Conservation (phyloP, 2,888 invertebrate species). For the Drosophila helvetica region DNA sequence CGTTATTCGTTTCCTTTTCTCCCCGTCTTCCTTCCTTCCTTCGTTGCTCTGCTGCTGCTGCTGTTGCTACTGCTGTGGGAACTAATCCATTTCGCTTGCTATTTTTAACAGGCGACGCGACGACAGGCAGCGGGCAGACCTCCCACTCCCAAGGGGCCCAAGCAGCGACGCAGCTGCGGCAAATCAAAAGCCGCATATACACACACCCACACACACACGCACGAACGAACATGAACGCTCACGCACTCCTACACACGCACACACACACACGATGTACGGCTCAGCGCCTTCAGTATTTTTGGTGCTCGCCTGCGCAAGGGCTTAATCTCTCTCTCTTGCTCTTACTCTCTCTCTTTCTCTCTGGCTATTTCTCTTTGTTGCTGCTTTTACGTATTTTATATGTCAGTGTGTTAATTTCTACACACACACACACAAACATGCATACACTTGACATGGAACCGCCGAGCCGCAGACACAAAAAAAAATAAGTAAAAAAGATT, state of each 20-base stretch:
- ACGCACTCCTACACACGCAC: constrained; percentile 25
- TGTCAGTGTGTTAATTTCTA: constrained; percentile 76
- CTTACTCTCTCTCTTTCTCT: constrained; percentile 9
- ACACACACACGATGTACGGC: constrained; percentile 43
- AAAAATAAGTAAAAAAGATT: constrained; percentile 12
- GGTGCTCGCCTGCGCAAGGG: constrained; percentile 51
- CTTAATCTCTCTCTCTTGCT: constrained; percentile 14
- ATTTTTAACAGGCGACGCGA: constrained; percentile 69
- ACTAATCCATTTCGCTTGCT: constrained; percentile 74
- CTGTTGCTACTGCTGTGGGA: constrained; percentile 34
- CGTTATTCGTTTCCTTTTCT: constrained; percentile 37
- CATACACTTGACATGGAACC: constrained; percentile 46
- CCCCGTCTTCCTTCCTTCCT: constrained; percentile 29
- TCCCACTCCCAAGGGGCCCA: constrained; percentile 35
- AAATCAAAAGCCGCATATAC: constrained; percentile 26
- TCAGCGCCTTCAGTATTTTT: constrained; percentile 55
- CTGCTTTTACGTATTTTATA: constrained; percentile 45
- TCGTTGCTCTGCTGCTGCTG: constrained; percentile 24
- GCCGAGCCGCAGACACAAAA: constrained; percentile 24
- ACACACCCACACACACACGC: constrained; percentile 16
- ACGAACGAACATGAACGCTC: constrained; percentile 40
- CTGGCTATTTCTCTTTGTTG: constrained; percentile 52
- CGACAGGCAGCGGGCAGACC: constrained; percentile 29
- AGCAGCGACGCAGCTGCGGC: constrained; percentile 8
- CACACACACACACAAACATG: constrained; percentile 56